Base-by-base conservation (phyloP, 2,797 vertebrate species). In the Sylvilagus floridanus region DNA sequence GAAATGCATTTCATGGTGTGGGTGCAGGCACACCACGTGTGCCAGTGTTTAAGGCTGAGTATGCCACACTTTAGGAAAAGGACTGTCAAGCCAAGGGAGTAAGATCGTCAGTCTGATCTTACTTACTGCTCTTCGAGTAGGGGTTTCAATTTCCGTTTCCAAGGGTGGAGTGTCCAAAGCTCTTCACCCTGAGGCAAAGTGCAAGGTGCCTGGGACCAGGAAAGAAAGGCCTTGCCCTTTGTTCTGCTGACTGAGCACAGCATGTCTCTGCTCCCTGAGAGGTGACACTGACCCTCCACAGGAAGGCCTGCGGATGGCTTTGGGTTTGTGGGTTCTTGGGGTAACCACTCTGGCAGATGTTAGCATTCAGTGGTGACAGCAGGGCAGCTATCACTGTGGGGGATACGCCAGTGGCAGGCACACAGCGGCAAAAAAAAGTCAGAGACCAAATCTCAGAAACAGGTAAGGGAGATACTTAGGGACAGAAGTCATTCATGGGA, bases 361-460 rank as follows among this genome's bases (percentile, higher is more conserved):
- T 13, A 81, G n/a, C 11, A 66, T 37, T 60, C 26, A 19, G 76
- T 86, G 22, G 37, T 24, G n/a, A 47, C 47, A 57, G 72, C 62
- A 69, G 14, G 47, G 57, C 19, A 95, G 63, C 37, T 84, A 28
- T 71, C 54, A 35, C 14, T 78, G 62, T n/a, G 47, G 35, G 24
- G 32, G 1, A 30, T 73, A 30, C 22, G 37, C 32, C 19, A 52
- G 26, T 57, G 52, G 26, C 71, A 79, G 28, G 37, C 84, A 92
- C 1, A 32, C 3, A 72, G 26, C 17, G 13, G 32, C 14, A 68
- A 91, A 22, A 37, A 75, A 85, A 85, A 10, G 26, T 57, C 30
- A 57, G 32, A 85, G 10, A 75, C 14, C 42, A 83, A 72, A 86
- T 86, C 65, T 94, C 84, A 65, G 22, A 88, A 77, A 82, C 2